A percentile compares a stretch with the other conserved stretches of the same genome.
These are phyloP conservation scores for Lethenteron camtschaticum DNA, from an alignment of 2,113 vertebrate species.

Conservation along the genomic window DNA sequence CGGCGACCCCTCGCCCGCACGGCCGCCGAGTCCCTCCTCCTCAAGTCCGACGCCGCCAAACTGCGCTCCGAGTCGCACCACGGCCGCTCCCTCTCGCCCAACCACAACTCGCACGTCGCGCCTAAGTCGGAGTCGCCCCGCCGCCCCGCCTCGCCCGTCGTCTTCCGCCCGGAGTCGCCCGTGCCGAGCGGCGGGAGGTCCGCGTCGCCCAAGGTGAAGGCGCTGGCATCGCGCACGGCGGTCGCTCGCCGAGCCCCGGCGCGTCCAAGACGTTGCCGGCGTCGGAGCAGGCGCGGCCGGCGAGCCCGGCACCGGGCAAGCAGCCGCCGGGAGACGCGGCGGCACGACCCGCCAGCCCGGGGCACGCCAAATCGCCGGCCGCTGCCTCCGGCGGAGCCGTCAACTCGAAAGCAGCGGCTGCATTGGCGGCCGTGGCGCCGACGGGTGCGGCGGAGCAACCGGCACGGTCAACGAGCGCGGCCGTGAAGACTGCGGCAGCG, in stretches of 20 bases:
- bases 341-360: constrained; percentile 1
- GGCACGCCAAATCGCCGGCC: not conserved
- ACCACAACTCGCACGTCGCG: constrained; percentile 53
- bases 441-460: no score
- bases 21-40: constrained; percentile 64
- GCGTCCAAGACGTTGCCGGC: constrained; percentile 23
- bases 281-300: not conserved
- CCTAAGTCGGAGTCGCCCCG: not conserved
- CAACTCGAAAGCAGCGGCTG: no score
- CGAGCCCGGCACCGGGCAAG: not conserved
- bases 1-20: constrained; percentile 46
- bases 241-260: constrained; percentile 36
- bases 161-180: constrained; percentile 56
- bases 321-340: not conserved
- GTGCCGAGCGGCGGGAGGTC: constrained; percentile 53
- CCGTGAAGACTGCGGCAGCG: no score
- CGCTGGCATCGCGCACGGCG: constrained; percentile 18
- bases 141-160: not conserved
- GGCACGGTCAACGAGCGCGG: no score
- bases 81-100: constrained; percentile 78
- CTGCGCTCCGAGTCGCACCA: constrained; percentile 84
- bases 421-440: no score
- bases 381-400: no score
- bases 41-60: constrained; percentile 77
- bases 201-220: constrained; percentile 72